Evolutionary conservation across 2,888 invertebrate genomes (phyloP), one percentile per base, ranked within the genome.

Genomic region (Eugnorisma glareosa): DNA sequence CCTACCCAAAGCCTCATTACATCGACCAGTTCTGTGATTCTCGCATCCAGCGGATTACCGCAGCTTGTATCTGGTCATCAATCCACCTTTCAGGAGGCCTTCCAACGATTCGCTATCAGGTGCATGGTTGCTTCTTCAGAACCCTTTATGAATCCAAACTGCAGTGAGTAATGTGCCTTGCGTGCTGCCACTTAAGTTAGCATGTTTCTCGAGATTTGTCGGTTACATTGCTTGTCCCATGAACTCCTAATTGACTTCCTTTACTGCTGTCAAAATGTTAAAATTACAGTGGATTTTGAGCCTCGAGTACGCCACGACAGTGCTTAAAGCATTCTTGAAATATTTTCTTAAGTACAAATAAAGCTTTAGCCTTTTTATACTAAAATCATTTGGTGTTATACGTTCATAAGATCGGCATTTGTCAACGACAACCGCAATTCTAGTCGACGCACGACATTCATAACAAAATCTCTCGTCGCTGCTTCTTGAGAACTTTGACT

Each of bases 381-480:
- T 45, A 24, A 74, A 74, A 84, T 73, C 66, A 76, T 75, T 73
- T 79, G 48, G 61, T 31, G 61, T 31, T 59, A 8, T 57, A 57
- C 59, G 21, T 59, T 73, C 57, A 71, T 61, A 69, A 80, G 74
- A 74, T 80, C 37, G 69, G 74, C 73, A 77, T 82, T 78, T 79
- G 81, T 78, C 82, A 79, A 64, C 67, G 74, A 74, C 77, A 77
- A 45, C 64, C 67, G 45, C 67, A 74, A 77, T 67, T 43, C 69
- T 48, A 75, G 70, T 67, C 74, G 72, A 57, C 57, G 64, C 13
- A 73, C 43, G 78, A 81, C 63, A 80, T 48, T 80, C 57, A 68
- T 69, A 69, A 57, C 61, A 54, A 79, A 51, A 75, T 78, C 45
- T 75, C 43, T 51, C 31, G 83, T 63, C 7, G 31, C 43, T 7